Evolutionary conservation across 2,888 invertebrate species (phyloP).

Genomic region (Synanthedon vespiformis): DNA sequence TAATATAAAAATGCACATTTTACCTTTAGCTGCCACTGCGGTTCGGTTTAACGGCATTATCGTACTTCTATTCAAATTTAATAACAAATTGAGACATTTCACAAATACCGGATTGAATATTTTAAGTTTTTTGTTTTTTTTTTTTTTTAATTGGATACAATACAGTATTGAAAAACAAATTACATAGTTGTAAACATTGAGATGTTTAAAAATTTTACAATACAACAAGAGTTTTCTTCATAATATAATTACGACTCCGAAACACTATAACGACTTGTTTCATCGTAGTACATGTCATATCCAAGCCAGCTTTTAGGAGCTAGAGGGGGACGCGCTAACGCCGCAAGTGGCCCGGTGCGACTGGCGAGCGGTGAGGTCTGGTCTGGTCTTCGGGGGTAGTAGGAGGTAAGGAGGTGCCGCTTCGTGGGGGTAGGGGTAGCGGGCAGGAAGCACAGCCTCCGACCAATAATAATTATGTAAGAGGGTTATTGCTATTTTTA

Average conservation of each 20-base stretch:
- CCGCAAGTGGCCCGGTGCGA: conserved; percentile 27
- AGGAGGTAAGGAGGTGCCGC: conserved; percentile 10
- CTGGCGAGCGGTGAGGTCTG: conserved; percentile 18
- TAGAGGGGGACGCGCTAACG: conserved; percentile 18
- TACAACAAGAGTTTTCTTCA: too few relatives aligned
- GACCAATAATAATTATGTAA: conserved; percentile 57
- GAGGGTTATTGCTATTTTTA: conserved; percentile 62
- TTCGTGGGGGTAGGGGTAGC: conserved; percentile 18
- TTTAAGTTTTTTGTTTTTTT: too few relatives aligned
- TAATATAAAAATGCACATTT: conserved; percentile 5
- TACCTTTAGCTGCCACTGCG: conserved; percentile 42
- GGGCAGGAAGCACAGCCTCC: conserved; percentile 55
- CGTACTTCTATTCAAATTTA: too few relatives aligned
- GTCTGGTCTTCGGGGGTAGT: conserved; percentile 5
- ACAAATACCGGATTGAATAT: too few relatives aligned
- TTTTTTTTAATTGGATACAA: too few relatives aligned
- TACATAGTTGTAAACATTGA: too few relatives aligned
- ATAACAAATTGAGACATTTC: too few relatives aligned
- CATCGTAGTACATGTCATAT: conserved; percentile 10
- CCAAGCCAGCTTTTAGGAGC: conserved; percentile 15
- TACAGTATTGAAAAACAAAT: too few relatives aligned
- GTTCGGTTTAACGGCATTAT: conserved; percentile 41
- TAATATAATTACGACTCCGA: too few relatives aligned
- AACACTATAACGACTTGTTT: not conserved
- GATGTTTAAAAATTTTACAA: too few relatives aligned